Base-by-base conservation (phyloP, 64 coral and sea anemone species). In the Pocillopora damicornis region DNA sequence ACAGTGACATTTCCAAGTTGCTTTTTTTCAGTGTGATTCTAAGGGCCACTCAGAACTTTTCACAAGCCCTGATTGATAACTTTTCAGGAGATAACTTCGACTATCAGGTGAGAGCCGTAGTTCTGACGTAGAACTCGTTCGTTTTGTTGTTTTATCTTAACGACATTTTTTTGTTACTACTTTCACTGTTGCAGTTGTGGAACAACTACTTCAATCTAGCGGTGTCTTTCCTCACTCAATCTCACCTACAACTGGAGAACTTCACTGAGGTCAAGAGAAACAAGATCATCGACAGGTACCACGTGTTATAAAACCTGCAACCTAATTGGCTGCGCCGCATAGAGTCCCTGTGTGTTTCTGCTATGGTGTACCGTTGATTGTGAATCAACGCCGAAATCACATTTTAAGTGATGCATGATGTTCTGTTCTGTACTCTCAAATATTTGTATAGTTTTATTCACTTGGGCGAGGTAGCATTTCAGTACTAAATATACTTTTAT, bases 271-370 rank as follows among this genome's bases (percentile, higher is more conserved):
- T 92, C 6, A 98, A 98, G 37, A 89, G 79, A 86, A 92, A 79
- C 87, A 98, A 98, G 78, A 98, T 98, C 74, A 72, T 98, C 34
- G 96, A 98, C 82, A 98, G 93, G 96, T 92, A 42, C 26, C 14
- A 59, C 57, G 16, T 2, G 2, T 5, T 37, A 42, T 16, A 60
- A 16, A 60, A 51, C 38, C 34, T 61, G 60, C 61, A 30, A 30
- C 30, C 30, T 30, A 30, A 30, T 30, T 30, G 30, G 30, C 30
- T 30, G 0, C 30, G 30, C 30, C 30, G 30, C 30, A 30, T 30
- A 30, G 30, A 30, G 30, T 0, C 30, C 30, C 30, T 30, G 30
- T 30, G 30, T 30, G 30, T 0, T 30, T 30, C 30, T 30, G 30
- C 30, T 30, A 30, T 30, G 30, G 30, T 30, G 30, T 30, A 30